phyloP scores from a whole-genome alignment of 2,797 vertebrate genomes.

The Apodemus agrarius region DNA sequence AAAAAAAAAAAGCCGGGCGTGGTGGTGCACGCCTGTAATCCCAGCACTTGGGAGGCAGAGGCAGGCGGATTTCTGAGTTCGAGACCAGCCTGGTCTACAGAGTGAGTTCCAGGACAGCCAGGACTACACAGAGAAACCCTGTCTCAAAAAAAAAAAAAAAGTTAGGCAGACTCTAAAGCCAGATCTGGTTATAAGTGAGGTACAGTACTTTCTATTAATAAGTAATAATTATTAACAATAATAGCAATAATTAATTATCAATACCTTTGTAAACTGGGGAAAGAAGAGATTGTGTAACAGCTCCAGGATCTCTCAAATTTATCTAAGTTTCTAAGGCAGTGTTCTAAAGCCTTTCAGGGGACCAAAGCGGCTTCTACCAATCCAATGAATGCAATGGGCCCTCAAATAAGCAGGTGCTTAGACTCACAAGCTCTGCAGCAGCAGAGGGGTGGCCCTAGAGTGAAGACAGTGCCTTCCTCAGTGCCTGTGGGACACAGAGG shows the following conservation, averaged over 20 bases:
- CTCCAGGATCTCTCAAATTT: constrained; percentile 26
- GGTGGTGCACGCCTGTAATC: too few relatives aligned
- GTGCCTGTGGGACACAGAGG: background rate
- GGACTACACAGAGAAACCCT: too few relatives aligned
- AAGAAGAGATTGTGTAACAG: background rate
- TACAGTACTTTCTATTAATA: background rate
- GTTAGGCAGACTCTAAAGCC: background rate
- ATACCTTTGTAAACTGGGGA: background rate
- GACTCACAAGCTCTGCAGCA: background rate
- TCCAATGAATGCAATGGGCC: constrained; percentile 13
- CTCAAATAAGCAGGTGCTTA: constrained; percentile 42
- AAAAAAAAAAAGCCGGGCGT: too few relatives aligned
- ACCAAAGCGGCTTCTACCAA: background rate
- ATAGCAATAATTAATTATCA: background rate
- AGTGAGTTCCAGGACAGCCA: too few relatives aligned
- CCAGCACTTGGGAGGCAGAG: too few relatives aligned
- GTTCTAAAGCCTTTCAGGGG: background rate
- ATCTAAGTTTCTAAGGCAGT: constrained; percentile 17
- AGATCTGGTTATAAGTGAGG: background rate
- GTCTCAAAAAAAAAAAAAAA: too few relatives aligned
- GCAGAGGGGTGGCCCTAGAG: background rate
- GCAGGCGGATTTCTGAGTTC: too few relatives aligned
- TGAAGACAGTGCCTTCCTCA: background rate
- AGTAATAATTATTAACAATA: background rate
- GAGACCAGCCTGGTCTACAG: too few relatives aligned